Conservation (phyloP, 2,888 invertebrate species). For the Macrophya annulata region DNA sequence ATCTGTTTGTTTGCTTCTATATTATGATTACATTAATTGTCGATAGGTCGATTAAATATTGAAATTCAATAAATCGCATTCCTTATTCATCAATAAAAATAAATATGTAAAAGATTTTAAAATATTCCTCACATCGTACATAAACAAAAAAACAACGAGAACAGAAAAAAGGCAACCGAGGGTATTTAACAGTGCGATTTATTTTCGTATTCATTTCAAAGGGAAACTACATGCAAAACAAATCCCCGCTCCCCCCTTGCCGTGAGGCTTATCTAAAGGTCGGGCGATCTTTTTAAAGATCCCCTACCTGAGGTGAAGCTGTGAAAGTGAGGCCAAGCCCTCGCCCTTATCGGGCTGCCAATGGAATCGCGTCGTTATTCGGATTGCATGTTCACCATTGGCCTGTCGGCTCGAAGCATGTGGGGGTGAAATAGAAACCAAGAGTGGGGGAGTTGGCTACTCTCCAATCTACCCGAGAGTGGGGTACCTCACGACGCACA, state of each 20-base stretch:
- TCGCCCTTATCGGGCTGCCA: constrained; percentile 56
- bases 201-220: constrained; percentile 29
- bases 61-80: not conserved
- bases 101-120: not conserved
- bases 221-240: constrained; percentile 41
- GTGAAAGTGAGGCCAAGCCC: constrained; percentile 56
- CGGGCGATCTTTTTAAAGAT: constrained; percentile 55
- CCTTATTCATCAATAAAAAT: not conserved
- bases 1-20: not conserved
- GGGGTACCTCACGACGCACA: constrained; percentile 48
- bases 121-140: not conserved
- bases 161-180: not conserved
- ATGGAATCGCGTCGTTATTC: constrained; percentile 47
- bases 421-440: constrained; percentile 51
- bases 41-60: not conserved
- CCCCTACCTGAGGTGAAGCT: constrained; percentile 54
- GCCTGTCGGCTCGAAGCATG: constrained; percentile 30
- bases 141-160: not conserved
- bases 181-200: not conserved
- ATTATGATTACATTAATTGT: not conserved
- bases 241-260: constrained; percentile 4
- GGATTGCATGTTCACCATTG: constrained; percentile 46
- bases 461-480: constrained; percentile 36
- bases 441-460: constrained; percentile 52
- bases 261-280: constrained; percentile 44